A percentile compares a stretch with the other conserved stretches of the same genome.
phyloP scores from a whole-genome alignment of 2,888 invertebrate species.

The Eudemis profundana region DNA sequence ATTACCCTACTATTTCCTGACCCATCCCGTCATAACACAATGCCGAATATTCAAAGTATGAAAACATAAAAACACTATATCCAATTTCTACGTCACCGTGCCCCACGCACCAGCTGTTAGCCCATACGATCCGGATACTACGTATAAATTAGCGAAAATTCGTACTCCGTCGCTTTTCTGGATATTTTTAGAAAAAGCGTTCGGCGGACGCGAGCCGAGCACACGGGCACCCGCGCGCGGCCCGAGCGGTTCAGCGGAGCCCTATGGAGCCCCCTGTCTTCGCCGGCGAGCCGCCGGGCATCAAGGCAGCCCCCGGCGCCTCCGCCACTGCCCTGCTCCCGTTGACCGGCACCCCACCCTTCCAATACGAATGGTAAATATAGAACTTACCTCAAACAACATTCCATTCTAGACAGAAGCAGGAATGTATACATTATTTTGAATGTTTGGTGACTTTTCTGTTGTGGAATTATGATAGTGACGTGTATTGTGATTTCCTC shows the following conservation, averaged over 20 bases:
- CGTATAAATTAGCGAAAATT: constrained; percentile 73
- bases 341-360: constrained; percentile 70
- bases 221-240: constrained; percentile 79
- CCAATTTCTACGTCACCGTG: constrained; percentile 16
- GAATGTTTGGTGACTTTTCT: constrained; percentile 8
- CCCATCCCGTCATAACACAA: too few species aligned
- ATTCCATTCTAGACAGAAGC: constrained; percentile 56
- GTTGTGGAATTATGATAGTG: constrained; percentile 43
- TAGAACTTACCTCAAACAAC: background rate
- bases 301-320: constrained; percentile 72
- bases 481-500: background rate
- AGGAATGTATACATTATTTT: constrained; percentile 24
- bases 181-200: constrained; percentile 84
- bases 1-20: too few species aligned
- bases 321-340: constrained; percentile 64
- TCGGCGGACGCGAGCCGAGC: constrained; percentile 70
- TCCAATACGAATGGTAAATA: constrained; percentile 72
- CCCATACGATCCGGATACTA: constrained; percentile 42
- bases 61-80: constrained; percentile 5
- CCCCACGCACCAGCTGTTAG: constrained; percentile 32
- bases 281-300: constrained; percentile 62
- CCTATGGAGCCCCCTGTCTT: constrained; percentile 80
- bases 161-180: constrained; percentile 73
- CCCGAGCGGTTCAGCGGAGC: constrained; percentile 72
- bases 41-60: background rate